These are phyloP conservation scores for Chrysochloris asiatica DNA, from an alignment of 2,113 vertebrate genomes.

Conservation along the genomic window DNA sequence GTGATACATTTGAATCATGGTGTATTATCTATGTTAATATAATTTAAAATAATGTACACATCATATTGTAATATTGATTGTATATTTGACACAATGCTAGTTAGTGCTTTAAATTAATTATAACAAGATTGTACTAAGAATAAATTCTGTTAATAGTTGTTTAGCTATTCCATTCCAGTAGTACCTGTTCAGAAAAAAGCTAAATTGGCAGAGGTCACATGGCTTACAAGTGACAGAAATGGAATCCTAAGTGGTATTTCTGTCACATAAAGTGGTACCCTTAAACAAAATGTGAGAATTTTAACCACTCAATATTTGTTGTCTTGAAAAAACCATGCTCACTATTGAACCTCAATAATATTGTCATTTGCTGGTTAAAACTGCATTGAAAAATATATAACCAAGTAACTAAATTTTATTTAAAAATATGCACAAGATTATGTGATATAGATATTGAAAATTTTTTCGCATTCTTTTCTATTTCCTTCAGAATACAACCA, in stretches of 20 bases:
- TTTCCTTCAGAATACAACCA: constrained; percentile 35
- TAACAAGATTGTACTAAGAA: rapidly evolving
- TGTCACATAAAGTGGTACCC: not conserved
- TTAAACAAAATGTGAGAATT: not conserved
- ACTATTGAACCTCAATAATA: not conserved
- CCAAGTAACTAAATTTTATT: not conserved
- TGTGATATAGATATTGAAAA: not conserved
- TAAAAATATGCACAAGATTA: not conserved
- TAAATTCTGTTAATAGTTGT: not conserved
- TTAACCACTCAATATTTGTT: not conserved
- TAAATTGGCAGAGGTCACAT: not conserved
- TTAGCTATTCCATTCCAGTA: too few species aligned
- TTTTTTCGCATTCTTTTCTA: not conserved
- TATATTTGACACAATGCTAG: rapidly evolving
- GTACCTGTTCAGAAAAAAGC: not conserved
- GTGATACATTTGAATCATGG: too few species aligned
- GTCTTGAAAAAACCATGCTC: not conserved
- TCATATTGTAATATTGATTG: not conserved
- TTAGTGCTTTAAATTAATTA: not conserved
- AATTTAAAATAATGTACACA: not conserved
- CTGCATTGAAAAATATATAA: not conserved
- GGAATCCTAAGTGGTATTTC: not conserved
- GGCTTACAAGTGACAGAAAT: not conserved
- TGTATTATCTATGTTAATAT: not conserved
- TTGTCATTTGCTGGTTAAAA: not conserved